phyloP scores from a whole-genome alignment of 1,140 invertebrate genomes.

The Caenorhabditis tropicalis region DNA sequence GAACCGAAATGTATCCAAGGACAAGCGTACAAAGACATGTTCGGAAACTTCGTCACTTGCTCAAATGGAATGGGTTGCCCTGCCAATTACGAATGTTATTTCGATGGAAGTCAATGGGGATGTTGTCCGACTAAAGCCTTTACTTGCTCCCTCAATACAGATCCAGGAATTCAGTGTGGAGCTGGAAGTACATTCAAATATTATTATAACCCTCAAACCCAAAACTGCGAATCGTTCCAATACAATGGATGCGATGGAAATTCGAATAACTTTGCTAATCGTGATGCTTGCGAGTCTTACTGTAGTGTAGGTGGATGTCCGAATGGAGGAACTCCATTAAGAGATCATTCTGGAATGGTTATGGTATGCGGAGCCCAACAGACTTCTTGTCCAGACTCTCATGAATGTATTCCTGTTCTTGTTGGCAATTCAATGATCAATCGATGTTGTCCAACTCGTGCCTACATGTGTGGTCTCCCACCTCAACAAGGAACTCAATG shows the following conservation, averaged over 20 bases:
- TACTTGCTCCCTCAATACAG: constrained; percentile 57
- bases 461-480: constrained; percentile 55
- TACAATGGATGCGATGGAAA: constrained; percentile 59
- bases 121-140: constrained; percentile 57
- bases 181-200: constrained; percentile 59
- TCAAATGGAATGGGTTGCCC: constrained; percentile 53
- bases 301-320: constrained; percentile 58
- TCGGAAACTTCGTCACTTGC: constrained; percentile 55
- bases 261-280: constrained; percentile 54
- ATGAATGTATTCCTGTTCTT: constrained; percentile 55
- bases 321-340: constrained; percentile 54
- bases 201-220: constrained; percentile 56
- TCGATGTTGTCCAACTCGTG: constrained; percentile 56
- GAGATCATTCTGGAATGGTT: constrained; percentile 56
- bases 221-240: constrained; percentile 56
- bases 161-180: constrained; percentile 57
- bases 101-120: constrained; percentile 53
- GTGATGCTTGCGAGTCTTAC: constrained; percentile 56
- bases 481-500: constrained; percentile 57
- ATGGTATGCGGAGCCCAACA: constrained; percentile 46
- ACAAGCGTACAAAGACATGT: constrained; percentile 57
- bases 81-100: constrained; percentile 58
- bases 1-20: constrained; percentile 59
- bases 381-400: constrained; percentile 47
- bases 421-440: constrained; percentile 53